Evolutionary conservation across 2,113 vertebrate genomes (phyloP).

Genomic region (Anarrhichthys ocellatus): DNA sequence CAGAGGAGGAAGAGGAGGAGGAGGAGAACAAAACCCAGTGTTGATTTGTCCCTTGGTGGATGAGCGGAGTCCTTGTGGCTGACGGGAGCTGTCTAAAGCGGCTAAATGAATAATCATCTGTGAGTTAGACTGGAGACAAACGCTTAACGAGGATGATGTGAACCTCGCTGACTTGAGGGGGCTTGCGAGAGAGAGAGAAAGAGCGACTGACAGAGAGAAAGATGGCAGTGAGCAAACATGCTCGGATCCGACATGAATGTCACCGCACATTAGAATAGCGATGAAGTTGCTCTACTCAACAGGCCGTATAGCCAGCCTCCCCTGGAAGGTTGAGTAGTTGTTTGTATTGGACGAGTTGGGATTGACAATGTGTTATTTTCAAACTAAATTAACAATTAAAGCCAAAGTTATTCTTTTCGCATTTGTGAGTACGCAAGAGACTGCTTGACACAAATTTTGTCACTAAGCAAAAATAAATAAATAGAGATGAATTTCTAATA

Average conservation of each 20-base stretch:
- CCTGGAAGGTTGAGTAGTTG: conserved; percentile 68
- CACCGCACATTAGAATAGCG: conserved; percentile 58
- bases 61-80: conserved; percentile 98
- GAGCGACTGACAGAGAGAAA: conserved; percentile 58
- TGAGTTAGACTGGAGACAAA: conserved; percentile 95
- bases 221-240: conserved; percentile 62
- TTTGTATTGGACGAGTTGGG: conserved; percentile 33
- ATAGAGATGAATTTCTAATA: too few relatives aligned
- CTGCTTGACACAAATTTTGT: too few relatives aligned
- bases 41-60: conserved; percentile 97
- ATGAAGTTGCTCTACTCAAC: conserved; percentile 71
- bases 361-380: too few relatives aligned
- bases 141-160: conserved; percentile 97
- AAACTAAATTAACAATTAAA: too few relatives aligned
- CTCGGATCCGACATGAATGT: conserved; percentile 64
- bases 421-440: too few relatives aligned
- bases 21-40: conserved; percentile 85
- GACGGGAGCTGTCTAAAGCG: conserved; percentile 97
- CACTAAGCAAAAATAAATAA: too few relatives aligned
- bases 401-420: too few relatives aligned
- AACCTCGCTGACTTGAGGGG: conserved; percentile 89
- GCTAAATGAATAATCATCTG: conserved; percentile 99
- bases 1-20: conserved; percentile 89
- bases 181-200: conserved; percentile 47
- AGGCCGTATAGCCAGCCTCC: conserved; percentile 57